These are phyloP conservation scores for Xylota sylvarum DNA, from an alignment of 2,888 invertebrate genomes.

Conservation along the genomic window DNA sequence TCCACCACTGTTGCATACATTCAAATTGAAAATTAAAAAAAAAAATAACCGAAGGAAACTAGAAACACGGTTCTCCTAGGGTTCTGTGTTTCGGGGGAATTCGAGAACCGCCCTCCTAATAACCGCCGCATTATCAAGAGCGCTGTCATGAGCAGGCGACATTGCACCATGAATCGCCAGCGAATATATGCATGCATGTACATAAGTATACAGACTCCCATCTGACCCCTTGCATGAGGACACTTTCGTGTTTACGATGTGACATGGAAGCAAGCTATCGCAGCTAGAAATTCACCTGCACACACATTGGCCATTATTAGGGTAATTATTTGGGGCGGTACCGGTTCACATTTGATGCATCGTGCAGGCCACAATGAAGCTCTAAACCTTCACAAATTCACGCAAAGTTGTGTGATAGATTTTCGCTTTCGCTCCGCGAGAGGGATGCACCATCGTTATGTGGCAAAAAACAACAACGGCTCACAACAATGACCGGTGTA, in stretches of 20 bases:
- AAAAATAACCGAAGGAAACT: neutral
- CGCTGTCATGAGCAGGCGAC: conserved; percentile 73
- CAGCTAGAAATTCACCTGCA: conserved; percentile 57
- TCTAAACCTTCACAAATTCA: conserved; percentile 79
- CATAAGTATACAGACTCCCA: neutral
- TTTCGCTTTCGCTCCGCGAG: conserved; percentile 48
- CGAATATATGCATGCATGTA: no score
- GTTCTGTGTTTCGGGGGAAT: conserved; percentile 51
- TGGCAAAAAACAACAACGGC: conserved; percentile 54
- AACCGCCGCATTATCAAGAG: conserved; percentile 69
- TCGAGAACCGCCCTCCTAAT: conserved; percentile 76
- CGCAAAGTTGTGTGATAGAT: conserved; percentile 76
- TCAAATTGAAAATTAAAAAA: conserved; percentile 46
- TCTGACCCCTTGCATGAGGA: conserved; percentile 38
- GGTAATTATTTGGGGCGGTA: conserved; percentile 75
- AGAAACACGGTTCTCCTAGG: conserved; percentile 11
- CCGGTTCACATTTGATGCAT: conserved; percentile 64
- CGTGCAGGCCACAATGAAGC: conserved; percentile 76
- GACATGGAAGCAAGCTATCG: conserved; percentile 49
- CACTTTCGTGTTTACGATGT: conserved; percentile 68
- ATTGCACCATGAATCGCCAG: conserved; percentile 72
- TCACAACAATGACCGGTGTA: conserved; percentile 55
- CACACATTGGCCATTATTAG: conserved; percentile 72
- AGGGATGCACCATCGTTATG: conserved; percentile 67
- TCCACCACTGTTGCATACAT: conserved; percentile 37